phyloP scores from a whole-genome alignment of 2,113 vertebrate genomes.

The Falcunculus frontatus region DNA sequence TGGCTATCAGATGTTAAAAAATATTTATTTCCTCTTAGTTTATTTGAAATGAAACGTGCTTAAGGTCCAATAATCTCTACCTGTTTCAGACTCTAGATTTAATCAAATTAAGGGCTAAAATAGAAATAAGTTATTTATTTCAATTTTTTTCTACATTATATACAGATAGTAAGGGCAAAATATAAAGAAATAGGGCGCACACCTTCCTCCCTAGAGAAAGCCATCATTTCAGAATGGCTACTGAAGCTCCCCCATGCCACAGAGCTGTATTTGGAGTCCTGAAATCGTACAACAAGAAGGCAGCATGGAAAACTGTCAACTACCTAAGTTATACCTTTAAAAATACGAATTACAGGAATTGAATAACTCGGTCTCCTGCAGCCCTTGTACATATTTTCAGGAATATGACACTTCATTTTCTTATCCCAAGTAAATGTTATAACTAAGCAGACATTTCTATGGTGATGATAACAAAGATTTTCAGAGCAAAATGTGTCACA shows the following conservation, averaged over 20 bases:
- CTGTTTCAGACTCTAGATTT: not conserved
- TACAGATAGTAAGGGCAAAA: not conserved
- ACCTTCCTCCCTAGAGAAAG: not conserved
- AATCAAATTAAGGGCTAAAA: not conserved
- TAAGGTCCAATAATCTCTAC: not conserved
- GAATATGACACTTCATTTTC: not conserved
- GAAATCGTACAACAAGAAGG: not conserved
- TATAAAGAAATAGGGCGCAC: not conserved
- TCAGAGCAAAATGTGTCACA: not conserved
- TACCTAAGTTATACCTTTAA: not conserved
- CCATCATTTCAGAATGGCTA: not conserved
- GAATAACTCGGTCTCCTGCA: rapidly evolving
- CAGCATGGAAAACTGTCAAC: not conserved
- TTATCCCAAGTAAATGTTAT: not conserved
- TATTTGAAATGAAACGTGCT: not conserved
- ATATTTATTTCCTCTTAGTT: not conserved
- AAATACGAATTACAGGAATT: not conserved
- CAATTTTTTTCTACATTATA: not conserved
- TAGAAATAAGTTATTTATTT: not conserved
- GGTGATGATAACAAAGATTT: not conserved
- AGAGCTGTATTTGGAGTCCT: not conserved
- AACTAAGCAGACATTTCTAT: not conserved
- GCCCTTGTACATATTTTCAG: not conserved
- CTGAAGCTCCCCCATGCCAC: not conserved
- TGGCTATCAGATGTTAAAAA: not conserved